Percentiles rank a stretch among this genome's conserved stretches.
Evolutionary conservation across 2,797 vertebrate species (phyloP).

Genomic region (Danionella dracula): DNA sequence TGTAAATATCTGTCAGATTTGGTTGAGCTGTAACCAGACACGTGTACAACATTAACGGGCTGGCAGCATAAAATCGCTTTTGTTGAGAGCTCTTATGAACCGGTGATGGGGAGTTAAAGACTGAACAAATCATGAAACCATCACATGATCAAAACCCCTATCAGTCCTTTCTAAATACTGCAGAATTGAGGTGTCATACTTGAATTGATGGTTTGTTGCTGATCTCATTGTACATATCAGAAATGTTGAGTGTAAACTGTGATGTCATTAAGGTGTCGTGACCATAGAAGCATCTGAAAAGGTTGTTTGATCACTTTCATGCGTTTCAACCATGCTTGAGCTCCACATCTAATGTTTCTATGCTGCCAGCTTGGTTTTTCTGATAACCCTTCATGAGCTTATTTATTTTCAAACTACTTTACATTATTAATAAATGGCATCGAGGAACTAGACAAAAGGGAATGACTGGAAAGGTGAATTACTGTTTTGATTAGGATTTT

Average conservation of each 20-base stretch:
- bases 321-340: constrained; percentile 64
- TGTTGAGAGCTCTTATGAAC: constrained; percentile 53
- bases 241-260: constrained; percentile 38
- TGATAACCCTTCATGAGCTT: constrained; percentile 74
- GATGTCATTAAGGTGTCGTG: constrained; percentile 38
- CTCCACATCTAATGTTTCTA: constrained; percentile 74
- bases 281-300: constrained; percentile 27
- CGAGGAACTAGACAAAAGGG: constrained; percentile 68
- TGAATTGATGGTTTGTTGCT: constrained; percentile 21
- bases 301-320: constrained; percentile 54
- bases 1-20: constrained; percentile 84
- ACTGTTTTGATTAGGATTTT: constrained; percentile 79
- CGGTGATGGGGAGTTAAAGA: not conserved
- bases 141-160: constrained; percentile 2
- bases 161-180: constrained; percentile 17
- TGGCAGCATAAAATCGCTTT: constrained; percentile 73
- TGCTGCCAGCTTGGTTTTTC: constrained; percentile 75
- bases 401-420: constrained; percentile 77
- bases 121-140: not conserved
- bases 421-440: constrained; percentile 77
- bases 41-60: constrained; percentile 71
- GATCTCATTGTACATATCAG: constrained; percentile 40
- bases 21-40: constrained; percentile 74
- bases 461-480: constrained; percentile 80
- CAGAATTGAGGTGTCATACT: constrained; percentile 22